Conservation (phyloP, 2,888 invertebrate genomes). For the Eupithecia pulchellata region DNA sequence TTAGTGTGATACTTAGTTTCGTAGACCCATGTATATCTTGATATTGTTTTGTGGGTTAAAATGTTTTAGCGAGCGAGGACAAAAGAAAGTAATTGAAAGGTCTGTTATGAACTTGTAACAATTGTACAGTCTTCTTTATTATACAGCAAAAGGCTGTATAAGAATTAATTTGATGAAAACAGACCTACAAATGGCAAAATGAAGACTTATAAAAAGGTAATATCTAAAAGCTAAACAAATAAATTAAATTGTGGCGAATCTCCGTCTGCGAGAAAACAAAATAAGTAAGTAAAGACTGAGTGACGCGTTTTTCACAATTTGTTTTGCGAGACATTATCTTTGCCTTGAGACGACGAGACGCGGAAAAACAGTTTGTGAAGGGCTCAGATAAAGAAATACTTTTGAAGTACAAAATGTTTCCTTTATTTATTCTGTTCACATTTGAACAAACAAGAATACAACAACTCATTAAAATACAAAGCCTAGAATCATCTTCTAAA, state of each 20-base stretch:
- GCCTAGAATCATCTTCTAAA: background rate
- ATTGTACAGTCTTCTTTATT: background rate
- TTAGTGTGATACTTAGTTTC: too few relatives aligned
- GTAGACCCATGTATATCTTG: too few relatives aligned
- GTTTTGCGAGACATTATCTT: constrained; percentile 38
- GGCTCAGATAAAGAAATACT: constrained; percentile 35
- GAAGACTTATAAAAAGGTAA: constrained; percentile 10
- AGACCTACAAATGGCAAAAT: background rate
- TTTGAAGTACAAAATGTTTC: constrained; percentile 22
- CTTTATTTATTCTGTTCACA: constrained; percentile 21
- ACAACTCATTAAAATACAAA: constrained; percentile 13
- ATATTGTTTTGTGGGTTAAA: too few relatives aligned
- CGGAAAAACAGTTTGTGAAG: constrained; percentile 32
- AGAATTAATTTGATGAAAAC: background rate
- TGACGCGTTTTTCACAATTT: constrained; percentile 37
- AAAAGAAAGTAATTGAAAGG: background rate
- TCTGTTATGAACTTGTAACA: background rate
- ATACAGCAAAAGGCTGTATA: too few relatives aligned
- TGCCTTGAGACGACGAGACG: constrained; percentile 24
- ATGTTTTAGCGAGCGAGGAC: too few relatives aligned
- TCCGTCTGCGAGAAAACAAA: constrained; percentile 26
- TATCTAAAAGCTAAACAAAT: constrained; percentile 27
- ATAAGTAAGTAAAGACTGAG: constrained; percentile 27
- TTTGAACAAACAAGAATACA: constrained; percentile 20
- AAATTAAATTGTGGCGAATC: constrained; percentile 32